Evolutionary conservation across 1,140 invertebrate species (phyloP).

Genomic region (Spodoptera frugiperda): DNA sequence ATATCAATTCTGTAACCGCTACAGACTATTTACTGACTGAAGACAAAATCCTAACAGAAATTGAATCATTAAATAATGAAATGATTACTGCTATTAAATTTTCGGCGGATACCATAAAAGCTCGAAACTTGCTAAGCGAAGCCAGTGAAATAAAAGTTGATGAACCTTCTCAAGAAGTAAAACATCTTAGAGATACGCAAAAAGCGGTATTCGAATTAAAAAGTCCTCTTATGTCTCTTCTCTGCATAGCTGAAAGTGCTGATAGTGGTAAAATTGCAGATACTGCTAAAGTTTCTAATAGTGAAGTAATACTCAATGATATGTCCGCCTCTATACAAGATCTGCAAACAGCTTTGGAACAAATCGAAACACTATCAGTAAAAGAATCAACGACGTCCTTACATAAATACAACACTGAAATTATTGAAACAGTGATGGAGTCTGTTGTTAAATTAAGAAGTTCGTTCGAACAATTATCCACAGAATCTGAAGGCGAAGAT

Average conservation of each 20-base stretch:
- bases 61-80: constrained; percentile 81
- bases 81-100: constrained; percentile 84
- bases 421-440: constrained; percentile 77
- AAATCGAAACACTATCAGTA: constrained; percentile 76
- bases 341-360: constrained; percentile 83
- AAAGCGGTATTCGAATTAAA: constrained; percentile 83
- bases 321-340: constrained; percentile 86
- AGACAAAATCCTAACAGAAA: constrained; percentile 66
- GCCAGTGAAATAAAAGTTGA: constrained; percentile 84
- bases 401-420: constrained; percentile 76
- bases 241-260: constrained; percentile 70
- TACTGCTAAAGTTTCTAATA: constrained; percentile 59
- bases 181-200: constrained; percentile 84
- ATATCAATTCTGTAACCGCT: constrained; percentile 58
- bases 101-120: constrained; percentile 84
- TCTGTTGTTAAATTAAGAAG: constrained; percentile 74
- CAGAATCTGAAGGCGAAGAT: constrained; percentile 63
- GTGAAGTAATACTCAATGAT: constrained; percentile 78
- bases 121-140: constrained; percentile 82
- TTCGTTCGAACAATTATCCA: constrained; percentile 75
- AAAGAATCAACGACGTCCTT: constrained; percentile 69
- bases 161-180: constrained; percentile 73
- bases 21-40: constrained; percentile 59
- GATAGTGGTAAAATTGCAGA: constrained; percentile 60
- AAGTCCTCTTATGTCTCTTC: constrained; percentile 71